Evolutionary conservation across 2,888 invertebrate genomes (phyloP).

Genomic region (Morinoia aosen): DNA sequence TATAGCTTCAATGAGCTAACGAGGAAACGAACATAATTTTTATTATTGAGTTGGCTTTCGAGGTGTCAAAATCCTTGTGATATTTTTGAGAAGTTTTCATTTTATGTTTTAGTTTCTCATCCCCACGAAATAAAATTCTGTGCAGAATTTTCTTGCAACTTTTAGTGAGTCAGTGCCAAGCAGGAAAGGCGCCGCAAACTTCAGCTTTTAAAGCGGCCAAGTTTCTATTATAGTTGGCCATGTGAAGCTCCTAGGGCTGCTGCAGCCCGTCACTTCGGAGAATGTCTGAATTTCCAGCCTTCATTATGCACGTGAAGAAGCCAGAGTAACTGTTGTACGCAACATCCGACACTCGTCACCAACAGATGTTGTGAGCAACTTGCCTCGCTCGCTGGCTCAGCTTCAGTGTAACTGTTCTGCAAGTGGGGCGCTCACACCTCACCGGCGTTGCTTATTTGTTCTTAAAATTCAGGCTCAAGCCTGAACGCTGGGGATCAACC

Average conservation of each 20-base stretch:
- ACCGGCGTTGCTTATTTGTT: background rate
- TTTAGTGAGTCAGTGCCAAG: background rate
- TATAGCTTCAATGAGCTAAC: too few relatives aligned
- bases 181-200: background rate
- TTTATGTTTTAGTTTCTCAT: background rate
- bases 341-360: background rate
- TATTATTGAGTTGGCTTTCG: background rate
- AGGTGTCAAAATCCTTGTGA: background rate
- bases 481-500: background rate
- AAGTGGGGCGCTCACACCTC: background rate
- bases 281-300: background rate
- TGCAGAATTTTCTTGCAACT: background rate
- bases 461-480: background rate
- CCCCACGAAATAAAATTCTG: background rate
- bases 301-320: slow-evolving; percentile 5
- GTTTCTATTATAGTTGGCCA: slow-evolving; percentile 18
- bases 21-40: background rate
- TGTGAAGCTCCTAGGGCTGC: slow-evolving; percentile 15
- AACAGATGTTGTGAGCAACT: background rate
- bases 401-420: background rate
- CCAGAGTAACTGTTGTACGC: background rate
- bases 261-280: slow-evolving; percentile 13
- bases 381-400: background rate
- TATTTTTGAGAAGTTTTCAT: background rate
- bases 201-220: slow-evolving; percentile 14